Base-by-base conservation (phyloP, 2,888 invertebrate genomes). In the Pocota personata region DNA sequence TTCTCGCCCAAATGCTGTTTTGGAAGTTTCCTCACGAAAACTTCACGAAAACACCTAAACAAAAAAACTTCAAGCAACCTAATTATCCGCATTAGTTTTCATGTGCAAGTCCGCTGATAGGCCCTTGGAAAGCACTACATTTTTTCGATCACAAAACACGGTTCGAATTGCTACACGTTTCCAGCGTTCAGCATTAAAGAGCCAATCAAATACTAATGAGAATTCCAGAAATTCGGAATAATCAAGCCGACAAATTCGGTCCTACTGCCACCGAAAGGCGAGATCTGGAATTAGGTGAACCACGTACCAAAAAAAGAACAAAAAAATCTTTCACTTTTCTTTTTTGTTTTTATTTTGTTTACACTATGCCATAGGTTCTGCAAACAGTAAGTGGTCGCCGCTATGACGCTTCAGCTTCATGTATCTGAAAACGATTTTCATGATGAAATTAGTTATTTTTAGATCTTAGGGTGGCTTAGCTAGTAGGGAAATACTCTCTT, bases 361-460 rank as follows among this genome's bases (percentile, higher is more conserved):
- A 12, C 27, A 12, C 19, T 8, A 1, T 19, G 7, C n/a, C 21
- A 50, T 10, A 52, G 27, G 37, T 52, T 66, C 24, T 35, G 50
- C 66, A 35, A 27, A 46, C 35, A 37, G 50, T 60, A 14, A 35
- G 48, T 40, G 52, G 48, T 27, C 57, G 35, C 8, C 14, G 12
- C 21, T 14, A n/a, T 14, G 14, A 12, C 14, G 52, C 2, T 24
- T n/a, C n/a, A n/a, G 24, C 10, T 35, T 10, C 10, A 16, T 40
- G 60, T 52, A 55, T 55, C 32, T 58, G 24, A 8, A 19, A 62
- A 50, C 21, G 27, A 14, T 43, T 50, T 40, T 35, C 55, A 46
- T 66, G 64, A 66, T 57, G 64, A 46, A 66, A 66, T 75, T 12
- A 3, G 8, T 16, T 75, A 75, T 66, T 66, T 66, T 66, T 75